phyloP scores from a whole-genome alignment of 2,888 invertebrate genomes.

The Torymus auratus region DNA sequence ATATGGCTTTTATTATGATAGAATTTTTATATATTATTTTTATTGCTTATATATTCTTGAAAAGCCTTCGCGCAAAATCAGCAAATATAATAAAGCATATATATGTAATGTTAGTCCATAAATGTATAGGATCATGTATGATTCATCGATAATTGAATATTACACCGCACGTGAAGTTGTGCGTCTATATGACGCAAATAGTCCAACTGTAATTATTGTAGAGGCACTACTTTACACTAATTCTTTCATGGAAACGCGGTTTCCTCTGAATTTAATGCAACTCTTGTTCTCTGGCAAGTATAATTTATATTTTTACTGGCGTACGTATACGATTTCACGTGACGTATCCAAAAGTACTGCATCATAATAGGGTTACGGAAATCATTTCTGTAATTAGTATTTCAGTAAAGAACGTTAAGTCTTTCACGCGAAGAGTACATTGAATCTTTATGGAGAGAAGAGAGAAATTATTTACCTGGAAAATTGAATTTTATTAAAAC shows the following conservation, averaged over 20 bases:
- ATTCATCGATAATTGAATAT: constrained; percentile 34
- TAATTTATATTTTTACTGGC: neutral
- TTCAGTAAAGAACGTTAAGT: neutral
- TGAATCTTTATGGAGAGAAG: too few species aligned
- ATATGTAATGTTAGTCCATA: neutral
- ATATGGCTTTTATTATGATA: too few species aligned
- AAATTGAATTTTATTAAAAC: too few species aligned
- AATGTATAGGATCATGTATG: constrained; percentile 23
- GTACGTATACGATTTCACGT: too few species aligned
- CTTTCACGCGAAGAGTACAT: too few species aligned
- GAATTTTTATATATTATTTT: too few species aligned
- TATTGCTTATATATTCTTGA: too few species aligned
- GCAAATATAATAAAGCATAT: too few species aligned
- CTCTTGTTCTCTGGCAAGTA: neutral
- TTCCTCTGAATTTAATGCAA: neutral
- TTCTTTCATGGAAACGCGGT: neutral
- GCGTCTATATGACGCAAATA: constrained; percentile 21
- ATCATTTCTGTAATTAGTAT: neutral
- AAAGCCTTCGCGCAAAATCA: too few species aligned
- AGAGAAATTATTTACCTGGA: too few species aligned
- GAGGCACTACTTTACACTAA: neutral
- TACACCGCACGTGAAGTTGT: constrained; percentile 1
- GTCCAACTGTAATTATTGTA: constrained; percentile 2
- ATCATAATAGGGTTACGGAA: neutral
- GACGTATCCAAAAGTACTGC: neutral